Evolutionary conservation across 2,888 invertebrate species (phyloP), one percentile per base, ranked within the genome.

Genomic region (Protula sp.): DNA sequence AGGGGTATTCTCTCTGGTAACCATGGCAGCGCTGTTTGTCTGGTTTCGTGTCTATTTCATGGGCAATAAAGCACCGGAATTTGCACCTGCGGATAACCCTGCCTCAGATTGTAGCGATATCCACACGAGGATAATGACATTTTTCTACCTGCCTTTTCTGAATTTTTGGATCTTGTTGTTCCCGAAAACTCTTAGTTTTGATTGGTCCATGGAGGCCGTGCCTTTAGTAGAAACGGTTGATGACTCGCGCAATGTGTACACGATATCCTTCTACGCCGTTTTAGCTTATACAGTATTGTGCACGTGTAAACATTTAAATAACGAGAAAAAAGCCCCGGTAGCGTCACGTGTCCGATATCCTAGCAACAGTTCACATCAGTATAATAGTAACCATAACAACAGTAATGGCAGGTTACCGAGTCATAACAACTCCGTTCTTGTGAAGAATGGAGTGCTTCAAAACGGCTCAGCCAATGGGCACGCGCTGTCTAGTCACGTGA

Each of bases 191-290:
- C 85, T 98, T 58, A 94, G 94, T 81, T 98, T 95, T 83, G 97
- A 98, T 83, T 98, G 97, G 98, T 94, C 95, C 29, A 97, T 98
- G 97, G 94, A 94, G 72, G 89, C 97, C 1, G 88, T 98, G 73
- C 93, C 94, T 5, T 86, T 91, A 63, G 87, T 98, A 70, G 87
- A 87, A 54, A 86, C 87, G 30, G 71, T 91, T 24, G 84, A 87
- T 72, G 97, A 98, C 81, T 83, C 85, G 3, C 86, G 97, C 67
- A 93, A 93, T 81, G 78, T 91, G 22, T 84, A 87, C 64, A 87
- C 91, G 2, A 75, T 88, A 27, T 82, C 87, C 62, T 89, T 95
- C 77, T 97, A 94, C 82, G 82, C 61, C 22, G 58, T 67, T 24
- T 64, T 80, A 30, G 64, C 63, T 29, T 73, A 72, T 66, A 29